Evolutionary conservation across 1,140 invertebrate species (phyloP).

Genomic region (Atta texana): DNA sequence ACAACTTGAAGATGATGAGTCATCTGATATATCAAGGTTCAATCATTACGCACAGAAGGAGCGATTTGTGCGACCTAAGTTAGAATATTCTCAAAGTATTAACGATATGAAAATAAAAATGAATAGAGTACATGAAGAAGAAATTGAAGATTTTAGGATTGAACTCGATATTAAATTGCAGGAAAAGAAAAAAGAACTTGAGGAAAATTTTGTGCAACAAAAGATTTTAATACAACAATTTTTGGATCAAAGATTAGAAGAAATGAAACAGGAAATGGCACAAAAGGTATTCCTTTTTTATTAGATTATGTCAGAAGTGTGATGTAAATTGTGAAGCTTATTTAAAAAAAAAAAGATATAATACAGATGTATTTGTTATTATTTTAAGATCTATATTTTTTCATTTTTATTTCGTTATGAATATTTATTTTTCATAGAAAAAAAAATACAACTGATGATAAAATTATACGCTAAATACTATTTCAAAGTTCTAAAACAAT

Average conservation of each 20-base stretch:
- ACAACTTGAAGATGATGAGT: constrained; percentile 79
- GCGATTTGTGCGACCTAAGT: constrained; percentile 14
- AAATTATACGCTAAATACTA: not conserved
- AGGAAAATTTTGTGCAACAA: constrained; percentile 85
- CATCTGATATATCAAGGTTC: constrained; percentile 72
- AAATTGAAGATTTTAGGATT: constrained; percentile 75
- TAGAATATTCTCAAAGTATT: constrained; percentile 61
- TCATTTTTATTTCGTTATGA: not conserved
- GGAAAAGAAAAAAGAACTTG: constrained; percentile 83
- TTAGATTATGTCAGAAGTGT: not conserved
- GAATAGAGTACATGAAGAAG: constrained; percentile 72
- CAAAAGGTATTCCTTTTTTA: constrained; percentile 68
- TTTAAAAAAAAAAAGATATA: not conserved
- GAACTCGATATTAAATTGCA: constrained; percentile 79
- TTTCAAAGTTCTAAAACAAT: not conserved
- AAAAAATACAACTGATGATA: not conserved
- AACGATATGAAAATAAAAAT: constrained; percentile 70
- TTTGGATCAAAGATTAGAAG: constrained; percentile 82
- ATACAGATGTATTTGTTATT: not conserved
- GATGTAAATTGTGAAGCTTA: not conserved
- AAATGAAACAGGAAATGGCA: constrained; percentile 82
- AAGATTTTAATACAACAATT: constrained; percentile 85
- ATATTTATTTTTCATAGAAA: not conserved
- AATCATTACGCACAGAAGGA: constrained; percentile 52
- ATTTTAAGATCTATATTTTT: not conserved